These are phyloP conservation scores for Acromyrmex heyeri DNA, from an alignment of 1,140 invertebrate genomes.

Conservation along the genomic window DNA sequence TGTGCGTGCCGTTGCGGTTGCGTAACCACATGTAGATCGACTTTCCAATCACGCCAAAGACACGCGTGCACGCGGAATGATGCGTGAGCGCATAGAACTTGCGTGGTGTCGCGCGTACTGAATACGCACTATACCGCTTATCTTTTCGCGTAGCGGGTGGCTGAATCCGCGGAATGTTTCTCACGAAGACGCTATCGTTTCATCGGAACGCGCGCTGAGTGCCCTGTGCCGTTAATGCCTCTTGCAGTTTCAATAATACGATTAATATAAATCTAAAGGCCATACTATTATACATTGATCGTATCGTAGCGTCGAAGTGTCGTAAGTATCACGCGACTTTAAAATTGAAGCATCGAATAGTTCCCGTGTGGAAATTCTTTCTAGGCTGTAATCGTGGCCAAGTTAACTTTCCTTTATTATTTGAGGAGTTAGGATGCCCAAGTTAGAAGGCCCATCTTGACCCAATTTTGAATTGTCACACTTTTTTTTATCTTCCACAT, in stretches of 20 bases:
- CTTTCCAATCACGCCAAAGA: slow-evolving; percentile 29
- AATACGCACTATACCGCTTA: slow-evolving; percentile 15
- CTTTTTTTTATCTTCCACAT: too few species aligned
- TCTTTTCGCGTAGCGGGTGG: slow-evolving; percentile 38
- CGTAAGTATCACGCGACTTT: too few species aligned
- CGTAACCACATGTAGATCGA: background rate
- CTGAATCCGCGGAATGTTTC: slow-evolving; percentile 53
- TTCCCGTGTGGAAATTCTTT: too few species aligned
- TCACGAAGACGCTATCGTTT: slow-evolving; percentile 44
- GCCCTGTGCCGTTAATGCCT: slow-evolving; percentile 40
- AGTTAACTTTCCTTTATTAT: too few species aligned
- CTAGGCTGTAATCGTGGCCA: too few species aligned
- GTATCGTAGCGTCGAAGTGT: too few species aligned
- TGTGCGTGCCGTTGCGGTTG: background rate
- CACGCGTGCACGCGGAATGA: background rate
- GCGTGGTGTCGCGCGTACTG: background rate
- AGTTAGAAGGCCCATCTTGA: too few species aligned
- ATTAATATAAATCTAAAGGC: slow-evolving; percentile 37
- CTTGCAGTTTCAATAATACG: slow-evolving; percentile 26
- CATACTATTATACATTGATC: too few species aligned
- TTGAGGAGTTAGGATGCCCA: too few species aligned
- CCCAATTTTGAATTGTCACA: too few species aligned
- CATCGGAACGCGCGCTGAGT: slow-evolving; percentile 12
- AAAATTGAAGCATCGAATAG: too few species aligned
- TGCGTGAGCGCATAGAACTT: slow-evolving; percentile 16